These are phyloP conservation scores for Antechinus stuartii DNA, from an alignment of 2,113 vertebrate species.

Conservation along the genomic window DNA sequence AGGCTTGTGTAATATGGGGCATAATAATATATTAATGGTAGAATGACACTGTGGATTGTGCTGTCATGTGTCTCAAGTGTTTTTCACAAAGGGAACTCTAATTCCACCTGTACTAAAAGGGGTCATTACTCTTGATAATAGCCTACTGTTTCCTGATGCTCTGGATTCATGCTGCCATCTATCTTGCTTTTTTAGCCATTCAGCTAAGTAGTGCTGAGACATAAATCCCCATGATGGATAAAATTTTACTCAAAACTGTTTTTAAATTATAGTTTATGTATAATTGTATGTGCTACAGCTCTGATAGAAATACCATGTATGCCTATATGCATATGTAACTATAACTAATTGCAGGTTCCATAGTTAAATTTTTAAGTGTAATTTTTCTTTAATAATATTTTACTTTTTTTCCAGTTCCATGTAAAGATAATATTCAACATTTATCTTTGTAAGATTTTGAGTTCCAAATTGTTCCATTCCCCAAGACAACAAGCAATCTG, in stretches of 20 bases:
- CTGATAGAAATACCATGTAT: slow-evolving; percentile 27
- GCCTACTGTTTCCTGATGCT: slow-evolving; percentile 58
- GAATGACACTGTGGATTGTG: slow-evolving; percentile 49
- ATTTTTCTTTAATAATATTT: neutral
- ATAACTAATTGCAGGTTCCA: neutral
- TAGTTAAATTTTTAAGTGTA: neutral
- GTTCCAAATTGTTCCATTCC: no score
- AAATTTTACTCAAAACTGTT: slow-evolving; percentile 34
- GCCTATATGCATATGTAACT: neutral
- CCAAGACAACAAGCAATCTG: no score
- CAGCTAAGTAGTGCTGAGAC: slow-evolving; percentile 37
- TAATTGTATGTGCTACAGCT: slow-evolving; percentile 46
- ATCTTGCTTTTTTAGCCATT: slow-evolving; percentile 56
- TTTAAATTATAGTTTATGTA: slow-evolving; percentile 30
- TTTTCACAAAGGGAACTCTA: slow-evolving; percentile 62
- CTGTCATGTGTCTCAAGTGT: slow-evolving; percentile 40
- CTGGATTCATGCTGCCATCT: slow-evolving; percentile 54
- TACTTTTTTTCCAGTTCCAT: no score
- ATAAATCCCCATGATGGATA: slow-evolving; percentile 57
- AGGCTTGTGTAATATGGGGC: slow-evolving; percentile 51
- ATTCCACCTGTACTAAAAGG: slow-evolving; percentile 69
- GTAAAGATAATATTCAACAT: no score
- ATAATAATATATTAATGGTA: slow-evolving; percentile 50
- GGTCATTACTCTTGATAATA: slow-evolving; percentile 70
- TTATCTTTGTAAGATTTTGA: no score